Conservation (phyloP, 2,888 invertebrate genomes). For the Epsilonema sp. region DNA sequence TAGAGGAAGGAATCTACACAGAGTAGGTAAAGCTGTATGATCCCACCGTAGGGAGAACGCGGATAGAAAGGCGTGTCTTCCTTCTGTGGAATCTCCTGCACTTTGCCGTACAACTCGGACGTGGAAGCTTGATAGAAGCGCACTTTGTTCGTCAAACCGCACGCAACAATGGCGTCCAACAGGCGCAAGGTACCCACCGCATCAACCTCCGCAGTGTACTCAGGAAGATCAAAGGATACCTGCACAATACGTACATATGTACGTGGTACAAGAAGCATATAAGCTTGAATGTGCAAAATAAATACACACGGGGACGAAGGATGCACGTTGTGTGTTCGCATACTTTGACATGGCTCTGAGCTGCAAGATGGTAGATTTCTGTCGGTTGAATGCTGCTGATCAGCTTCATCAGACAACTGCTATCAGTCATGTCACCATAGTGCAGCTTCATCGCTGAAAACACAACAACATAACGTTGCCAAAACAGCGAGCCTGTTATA, state of each 20-base stretch:
- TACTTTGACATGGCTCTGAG: conserved; percentile 96
- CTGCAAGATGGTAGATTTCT: conserved; percentile 93
- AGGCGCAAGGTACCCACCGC: conserved; percentile 76
- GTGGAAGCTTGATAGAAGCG: conserved; percentile 83
- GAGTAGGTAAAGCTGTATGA: background rate
- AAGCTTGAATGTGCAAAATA: background rate
- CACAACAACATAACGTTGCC: too few relatives aligned
- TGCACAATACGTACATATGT: conserved; percentile 19
- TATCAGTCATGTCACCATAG: conserved; percentile 96
- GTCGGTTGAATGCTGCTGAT: conserved; percentile 56
- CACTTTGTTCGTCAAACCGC: conserved; percentile 55
- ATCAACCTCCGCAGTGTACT: conserved; percentile 96
- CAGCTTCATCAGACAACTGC: conserved; percentile 72
- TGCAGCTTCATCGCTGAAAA: conserved; percentile 58
- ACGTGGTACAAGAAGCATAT: background rate
- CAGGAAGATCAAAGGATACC: conserved; percentile 87
- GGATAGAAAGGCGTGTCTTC: conserved; percentile 91
- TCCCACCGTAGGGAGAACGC: conserved; percentile 73
- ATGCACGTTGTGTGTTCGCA: conserved; percentile 11
- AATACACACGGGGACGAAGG: too few relatives aligned
- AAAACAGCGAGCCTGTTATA: too few relatives aligned
- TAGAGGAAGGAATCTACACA: background rate
- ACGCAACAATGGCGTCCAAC: conserved; percentile 72
- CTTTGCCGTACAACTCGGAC: conserved; percentile 81
- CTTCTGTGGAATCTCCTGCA: conserved; percentile 70